Evolutionary conservation across 2,113 vertebrate species (phyloP).

Genomic region (Nibea albiflora): DNA sequence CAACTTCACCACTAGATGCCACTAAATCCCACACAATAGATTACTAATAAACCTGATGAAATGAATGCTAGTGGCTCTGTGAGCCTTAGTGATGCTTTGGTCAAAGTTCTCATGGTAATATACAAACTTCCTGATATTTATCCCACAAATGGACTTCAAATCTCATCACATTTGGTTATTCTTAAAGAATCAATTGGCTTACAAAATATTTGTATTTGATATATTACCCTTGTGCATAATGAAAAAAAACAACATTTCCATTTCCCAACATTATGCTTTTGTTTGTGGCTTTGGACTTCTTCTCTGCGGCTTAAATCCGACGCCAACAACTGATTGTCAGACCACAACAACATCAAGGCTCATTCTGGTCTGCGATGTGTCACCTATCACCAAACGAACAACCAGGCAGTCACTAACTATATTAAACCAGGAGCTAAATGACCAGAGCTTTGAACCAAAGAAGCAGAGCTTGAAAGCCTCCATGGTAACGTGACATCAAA

Average conservation of each 20-base stretch:
- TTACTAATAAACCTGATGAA: too few relatives aligned
- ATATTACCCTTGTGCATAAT: not conserved
- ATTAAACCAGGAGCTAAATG: conserved; percentile 59
- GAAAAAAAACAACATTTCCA: not conserved
- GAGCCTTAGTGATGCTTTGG: not conserved
- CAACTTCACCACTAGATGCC: too few relatives aligned
- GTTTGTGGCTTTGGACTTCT: not conserved
- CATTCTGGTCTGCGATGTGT: conserved; percentile 62
- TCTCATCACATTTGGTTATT: not conserved
- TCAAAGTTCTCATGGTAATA: too few relatives aligned
- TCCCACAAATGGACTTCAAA: too few relatives aligned
- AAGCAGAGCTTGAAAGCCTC: conserved; percentile 57
- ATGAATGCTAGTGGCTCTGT: too few relatives aligned
- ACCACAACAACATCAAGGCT: conserved; percentile 45
- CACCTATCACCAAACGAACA: conserved; percentile 71
- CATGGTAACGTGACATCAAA: conserved; percentile 75
- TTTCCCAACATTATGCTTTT: not conserved
- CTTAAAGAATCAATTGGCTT: not conserved
- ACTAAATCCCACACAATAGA: too few relatives aligned
- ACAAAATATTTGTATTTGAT: not conserved
- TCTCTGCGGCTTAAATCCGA: conserved; percentile 21
- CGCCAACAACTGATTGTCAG: conserved; percentile 25
- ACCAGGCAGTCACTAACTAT: conserved; percentile 35
- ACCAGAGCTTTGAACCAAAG: conserved; percentile 67
- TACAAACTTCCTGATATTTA: not conserved